These are phyloP conservation scores for Brachionus manjavacas DNA, from an alignment of 1,140 invertebrate genomes.

Conservation along the genomic window DNA sequence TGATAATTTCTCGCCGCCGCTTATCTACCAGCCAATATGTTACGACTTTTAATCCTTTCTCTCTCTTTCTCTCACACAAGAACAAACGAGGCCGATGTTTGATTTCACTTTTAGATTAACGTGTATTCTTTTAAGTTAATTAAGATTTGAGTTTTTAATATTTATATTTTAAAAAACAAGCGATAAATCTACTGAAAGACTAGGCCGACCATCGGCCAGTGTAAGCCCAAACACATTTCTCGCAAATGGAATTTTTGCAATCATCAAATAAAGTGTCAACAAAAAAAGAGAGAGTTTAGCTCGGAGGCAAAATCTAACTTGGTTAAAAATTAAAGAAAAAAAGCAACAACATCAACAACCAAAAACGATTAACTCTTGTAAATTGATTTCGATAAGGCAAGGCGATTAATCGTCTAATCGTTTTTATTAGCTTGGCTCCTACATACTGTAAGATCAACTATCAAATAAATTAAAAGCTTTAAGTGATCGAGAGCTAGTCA, in stretches of 20 bases:
- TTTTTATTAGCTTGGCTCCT: neutral
- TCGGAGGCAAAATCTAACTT: neutral
- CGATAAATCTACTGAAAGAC: neutral
- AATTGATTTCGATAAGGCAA: conserved; percentile 24
- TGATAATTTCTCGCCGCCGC: conserved; percentile 16
- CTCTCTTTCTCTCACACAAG: neutral
- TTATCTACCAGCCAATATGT: neutral
- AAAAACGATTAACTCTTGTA: conserved; percentile 24
- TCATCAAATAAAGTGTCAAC: conserved; percentile 16
- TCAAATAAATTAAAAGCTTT: neutral
- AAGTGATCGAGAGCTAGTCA: neutral
- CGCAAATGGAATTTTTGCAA: conserved; percentile 14
- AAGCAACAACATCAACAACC: too few relatives aligned
- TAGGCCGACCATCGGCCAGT: conserved; percentile 10
- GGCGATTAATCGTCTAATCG: neutral
- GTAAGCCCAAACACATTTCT: conserved; percentile 22
- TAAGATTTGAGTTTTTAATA: neutral
- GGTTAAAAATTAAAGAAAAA: neutral
- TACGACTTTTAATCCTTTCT: conserved; percentile 4
- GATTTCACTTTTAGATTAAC: conserved; percentile 19
- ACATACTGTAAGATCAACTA: neutral
- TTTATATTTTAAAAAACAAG: neutral
- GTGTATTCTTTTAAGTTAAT: conserved; percentile 16
- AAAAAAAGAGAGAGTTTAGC: neutral
- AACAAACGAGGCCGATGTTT: neutral